Evolutionary conservation across 2,113 vertebrate species (phyloP).

Genomic region (Chinchilla lanigera): DNA sequence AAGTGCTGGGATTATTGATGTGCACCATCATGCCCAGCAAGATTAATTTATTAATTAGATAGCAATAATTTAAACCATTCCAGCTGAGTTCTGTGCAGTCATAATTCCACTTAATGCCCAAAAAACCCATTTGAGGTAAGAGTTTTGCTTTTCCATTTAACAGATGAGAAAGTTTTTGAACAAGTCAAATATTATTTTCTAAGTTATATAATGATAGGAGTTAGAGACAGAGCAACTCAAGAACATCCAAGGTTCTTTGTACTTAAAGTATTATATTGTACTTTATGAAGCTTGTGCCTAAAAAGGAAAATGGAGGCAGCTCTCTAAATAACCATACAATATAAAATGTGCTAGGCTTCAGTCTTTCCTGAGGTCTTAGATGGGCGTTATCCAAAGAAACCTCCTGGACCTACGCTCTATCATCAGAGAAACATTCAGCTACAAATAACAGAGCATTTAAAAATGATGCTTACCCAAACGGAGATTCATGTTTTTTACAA

Average conservation of each 20-base stretch:
- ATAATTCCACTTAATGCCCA: background rate
- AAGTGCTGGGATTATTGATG: background rate
- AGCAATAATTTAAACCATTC: background rate
- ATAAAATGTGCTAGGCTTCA: background rate
- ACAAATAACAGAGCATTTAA: background rate
- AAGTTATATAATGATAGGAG: background rate
- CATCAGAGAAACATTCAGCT: background rate
- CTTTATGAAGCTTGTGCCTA: background rate
- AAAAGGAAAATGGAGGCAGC: background rate
- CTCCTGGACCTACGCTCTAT: background rate
- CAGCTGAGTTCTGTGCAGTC: background rate
- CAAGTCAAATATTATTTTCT: background rate
- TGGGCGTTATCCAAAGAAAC: background rate
- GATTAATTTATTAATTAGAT: slow-evolving; percentile 5
- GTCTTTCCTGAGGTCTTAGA: background rate
- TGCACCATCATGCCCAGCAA: background rate
- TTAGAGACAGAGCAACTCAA: background rate
- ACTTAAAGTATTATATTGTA: background rate
- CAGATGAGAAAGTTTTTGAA: background rate
- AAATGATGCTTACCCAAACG: background rate
- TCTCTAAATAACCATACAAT: background rate
- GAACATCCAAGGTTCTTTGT: background rate
- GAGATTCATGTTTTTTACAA: background rate
- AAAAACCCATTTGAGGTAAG: background rate
- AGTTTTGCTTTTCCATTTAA: background rate